Evolutionary conservation across 2,888 invertebrate species (phyloP), one percentile per base, ranked within the genome.

Genomic region (Machimus atricapillus): DNA sequence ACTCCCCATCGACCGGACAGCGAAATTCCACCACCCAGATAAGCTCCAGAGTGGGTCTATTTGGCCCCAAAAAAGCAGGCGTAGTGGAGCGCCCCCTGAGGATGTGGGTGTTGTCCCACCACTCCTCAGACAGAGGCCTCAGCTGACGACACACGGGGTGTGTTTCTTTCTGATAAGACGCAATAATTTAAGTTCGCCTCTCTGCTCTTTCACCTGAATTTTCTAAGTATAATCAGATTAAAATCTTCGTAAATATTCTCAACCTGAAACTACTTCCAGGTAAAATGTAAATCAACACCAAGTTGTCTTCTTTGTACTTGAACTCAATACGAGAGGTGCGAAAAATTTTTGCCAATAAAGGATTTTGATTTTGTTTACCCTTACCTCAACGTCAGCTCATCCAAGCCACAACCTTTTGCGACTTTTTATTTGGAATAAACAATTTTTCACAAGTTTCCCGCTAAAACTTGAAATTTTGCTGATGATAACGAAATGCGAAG

Each of bases 101-200:
- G 52, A 19, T 52, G 52, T 66, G 12, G 66, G 66, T 56, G 19
- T 66, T 66, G 66, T 8, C 9, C 12, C 23, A 23, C 66, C 66
- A 9, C 66, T 66, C 66, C 66, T 19, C 43, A 0, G 14, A n/a
- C n/a, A n/a, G 31, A 3, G 31, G 4, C 4, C 56, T 56, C 66
- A 66, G 66, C 19, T 23, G 23, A 7, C 66, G 4, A 7, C n/a
- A n/a, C n/a, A n/a, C 19, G 40, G 79, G 52, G 52, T 79, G 79
- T 52, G 79, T 46, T 79, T 19, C 46, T 16, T 46, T 40, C 23
- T 79, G 79, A 79, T 79, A 79, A 79, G 79, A 79, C 79, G 79
- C 79, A 79, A 79, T n/a, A n/a, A n/a, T n/a, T 79, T 79, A 31
- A 23, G 27, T 12, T 12, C 27, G 27, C 12, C 12, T 9, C 23